These are phyloP conservation scores for Etheostoma spectabile DNA, from an alignment of 2,113 vertebrate genomes.

Conservation along the genomic window DNA sequence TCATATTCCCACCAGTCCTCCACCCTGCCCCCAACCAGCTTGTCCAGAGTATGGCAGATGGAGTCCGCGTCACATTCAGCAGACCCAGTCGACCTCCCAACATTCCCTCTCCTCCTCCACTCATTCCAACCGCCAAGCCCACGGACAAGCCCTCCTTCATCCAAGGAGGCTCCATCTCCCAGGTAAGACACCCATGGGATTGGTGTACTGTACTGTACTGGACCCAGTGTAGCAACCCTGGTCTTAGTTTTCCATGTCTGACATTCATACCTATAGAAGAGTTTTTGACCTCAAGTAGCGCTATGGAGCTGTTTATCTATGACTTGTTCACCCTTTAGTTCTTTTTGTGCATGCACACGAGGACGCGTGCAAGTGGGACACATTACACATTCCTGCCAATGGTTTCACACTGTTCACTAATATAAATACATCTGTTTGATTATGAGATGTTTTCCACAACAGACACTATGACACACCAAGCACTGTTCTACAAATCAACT, in stretches of 20 bases:
- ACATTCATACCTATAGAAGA: not conserved
- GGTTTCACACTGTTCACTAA: not conserved
- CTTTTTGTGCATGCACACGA: not conserved
- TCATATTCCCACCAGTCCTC: conserved; percentile 85
- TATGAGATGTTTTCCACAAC: not conserved
- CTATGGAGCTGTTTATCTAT: not conserved
- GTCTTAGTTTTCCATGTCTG: not conserved
- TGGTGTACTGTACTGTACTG: too few relatives aligned
- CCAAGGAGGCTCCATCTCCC: conserved; percentile 97
- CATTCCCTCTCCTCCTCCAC: conserved; percentile 93
- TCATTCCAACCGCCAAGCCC: conserved; percentile 98
- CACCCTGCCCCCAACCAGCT: conserved; percentile 94
- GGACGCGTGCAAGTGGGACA: not conserved
- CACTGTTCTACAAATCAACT: not conserved
- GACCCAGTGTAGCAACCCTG: not conserved
- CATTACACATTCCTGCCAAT: not conserved
- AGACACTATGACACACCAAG: not conserved
- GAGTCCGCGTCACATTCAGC: conserved; percentile 90
- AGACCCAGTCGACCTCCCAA: conserved; percentile 91
- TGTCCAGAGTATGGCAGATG: conserved; percentile 90
- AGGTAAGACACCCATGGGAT: conserved; percentile 82
- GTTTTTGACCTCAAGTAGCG: not conserved
- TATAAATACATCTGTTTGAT: not conserved
- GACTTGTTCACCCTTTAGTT: not conserved
- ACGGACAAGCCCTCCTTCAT: conserved; percentile 98